Percentiles rank a stretch among this genome's conserved stretches.
Conservation (phyloP, 2,113 vertebrate genomes). For the Lophotis ruficrista region DNA sequence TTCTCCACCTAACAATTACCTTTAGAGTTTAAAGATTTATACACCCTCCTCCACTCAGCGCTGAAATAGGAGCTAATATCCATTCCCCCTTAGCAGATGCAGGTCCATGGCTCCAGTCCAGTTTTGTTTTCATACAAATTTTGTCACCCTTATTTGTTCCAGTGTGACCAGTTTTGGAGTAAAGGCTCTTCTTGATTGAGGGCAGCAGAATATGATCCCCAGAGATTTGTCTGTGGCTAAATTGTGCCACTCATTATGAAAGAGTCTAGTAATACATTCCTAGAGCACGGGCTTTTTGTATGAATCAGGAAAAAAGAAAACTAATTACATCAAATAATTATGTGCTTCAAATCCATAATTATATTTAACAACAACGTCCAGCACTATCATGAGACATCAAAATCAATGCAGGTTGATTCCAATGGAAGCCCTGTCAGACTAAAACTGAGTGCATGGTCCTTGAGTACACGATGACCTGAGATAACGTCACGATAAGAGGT, state of each 20-base stretch:
- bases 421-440: background rate
- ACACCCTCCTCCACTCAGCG: background rate
- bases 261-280: background rate
- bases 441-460: background rate
- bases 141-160: background rate
- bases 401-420: background rate
- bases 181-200: background rate
- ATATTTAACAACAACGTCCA: background rate
- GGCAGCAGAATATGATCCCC: background rate
- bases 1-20: background rate
- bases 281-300: background rate
- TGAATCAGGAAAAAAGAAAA: background rate
- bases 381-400: background rate
- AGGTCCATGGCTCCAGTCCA: background rate
- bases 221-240: background rate
- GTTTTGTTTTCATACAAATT: background rate
- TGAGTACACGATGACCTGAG: background rate
- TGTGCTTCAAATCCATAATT: background rate
- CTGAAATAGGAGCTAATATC: background rate
- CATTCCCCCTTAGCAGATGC: background rate
- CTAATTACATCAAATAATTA: constrained; percentile 6
- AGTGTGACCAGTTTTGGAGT: background rate
- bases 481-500: background rate
- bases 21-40: background rate
- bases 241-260: background rate